phyloP scores from a whole-genome alignment of 2,113 vertebrate species.

The Macaca fascicularis region T2T-MFA8v1.1 NC_088378.1:99272001-99272500 shows the following conservation, averaged over 20 bases:
- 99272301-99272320: neutral
- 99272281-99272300: neutral
- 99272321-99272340: neutral
- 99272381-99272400: neutral
- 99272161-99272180: neutral
- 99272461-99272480: neutral
- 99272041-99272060: conserved; percentile 27
- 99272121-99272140: conserved; percentile 1
- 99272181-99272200: neutral
- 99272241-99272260: neutral
- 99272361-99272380: neutral
- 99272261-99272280: neutral
- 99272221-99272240: neutral
- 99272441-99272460: conserved; percentile 14
- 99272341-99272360: neutral
- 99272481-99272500: neutral
- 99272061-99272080: neutral
- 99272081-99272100: neutral
- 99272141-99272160: neutral
- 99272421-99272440: neutral
- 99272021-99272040: conserved; percentile 33
- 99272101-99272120: neutral
- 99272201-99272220: neutral
- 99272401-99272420: neutral
- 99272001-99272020: neutral